Conservation (phyloP, 2,113 vertebrate species). For the Mirza zaza region DNA sequence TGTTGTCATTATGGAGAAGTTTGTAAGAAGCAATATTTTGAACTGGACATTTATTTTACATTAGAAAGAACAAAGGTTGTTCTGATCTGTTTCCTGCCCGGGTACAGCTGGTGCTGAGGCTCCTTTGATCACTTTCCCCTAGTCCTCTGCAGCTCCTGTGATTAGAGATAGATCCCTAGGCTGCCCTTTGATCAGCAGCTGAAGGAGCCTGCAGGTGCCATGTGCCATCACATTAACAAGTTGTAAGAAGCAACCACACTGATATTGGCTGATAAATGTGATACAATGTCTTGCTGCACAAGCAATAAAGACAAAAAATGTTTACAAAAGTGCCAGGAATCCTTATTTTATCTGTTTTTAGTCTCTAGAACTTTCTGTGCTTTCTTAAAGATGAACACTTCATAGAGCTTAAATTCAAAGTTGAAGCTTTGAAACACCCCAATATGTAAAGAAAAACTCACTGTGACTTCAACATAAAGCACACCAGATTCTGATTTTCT, state of each 20-base stretch:
- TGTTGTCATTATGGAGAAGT: background rate
- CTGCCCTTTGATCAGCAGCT: conserved; percentile 85
- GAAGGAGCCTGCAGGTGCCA: conserved; percentile 84
- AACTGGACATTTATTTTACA: conserved; percentile 76
- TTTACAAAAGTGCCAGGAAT: conserved; percentile 24
- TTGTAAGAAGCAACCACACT: conserved; percentile 68
- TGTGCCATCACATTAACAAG: conserved; percentile 82
- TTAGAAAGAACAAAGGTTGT: conserved; percentile 83
- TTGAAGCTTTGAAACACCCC: conserved; percentile 23
- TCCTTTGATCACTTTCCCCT: conserved; percentile 87
- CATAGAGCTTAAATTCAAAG: conserved; percentile 64
- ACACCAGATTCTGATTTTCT: conserved; percentile 40
- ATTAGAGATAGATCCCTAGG: conserved; percentile 81
- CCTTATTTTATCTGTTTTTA: conserved; percentile 42
- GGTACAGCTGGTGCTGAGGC: conserved; percentile 70
- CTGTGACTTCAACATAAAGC: conserved; percentile 46
- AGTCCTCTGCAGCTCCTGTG: conserved; percentile 77
- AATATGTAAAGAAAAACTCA: conserved; percentile 58
- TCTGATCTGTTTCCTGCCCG: conserved; percentile 83
- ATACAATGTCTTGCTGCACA: background rate
- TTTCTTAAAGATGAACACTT: conserved; percentile 49
- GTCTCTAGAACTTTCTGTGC: background rate
- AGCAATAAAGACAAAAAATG: background rate
- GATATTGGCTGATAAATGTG: conserved; percentile 46
- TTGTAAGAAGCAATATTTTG: conserved; percentile 11